Percentiles rank a stretch among this genome's conserved stretches.
Conservation (phyloP, 2,888 invertebrate species). For the Mimumesa dahlbomi region DNA sequence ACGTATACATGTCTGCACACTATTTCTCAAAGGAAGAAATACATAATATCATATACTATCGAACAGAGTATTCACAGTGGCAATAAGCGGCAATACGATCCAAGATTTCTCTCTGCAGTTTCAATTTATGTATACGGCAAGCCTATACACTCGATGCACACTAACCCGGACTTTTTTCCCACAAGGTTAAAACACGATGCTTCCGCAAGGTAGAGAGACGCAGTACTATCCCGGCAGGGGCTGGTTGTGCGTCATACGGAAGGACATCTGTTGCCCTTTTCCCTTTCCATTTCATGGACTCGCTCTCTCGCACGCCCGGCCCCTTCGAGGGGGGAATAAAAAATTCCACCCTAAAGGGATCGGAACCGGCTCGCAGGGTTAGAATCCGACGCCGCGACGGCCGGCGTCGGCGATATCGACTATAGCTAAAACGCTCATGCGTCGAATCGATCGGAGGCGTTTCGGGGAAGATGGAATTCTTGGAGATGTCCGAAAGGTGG, state of each 20-base stretch:
- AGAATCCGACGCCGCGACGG: neutral
- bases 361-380: neutral
- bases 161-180: constrained; percentile 31
- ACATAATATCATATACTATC: too few relatives aligned
- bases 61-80: too few relatives aligned
- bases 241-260: constrained; percentile 66
- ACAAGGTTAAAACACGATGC: constrained; percentile 22
- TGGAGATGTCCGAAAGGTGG: constrained; percentile 23
- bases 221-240: constrained; percentile 58
- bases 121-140: too few relatives aligned
- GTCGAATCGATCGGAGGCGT: constrained; percentile 55
- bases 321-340: constrained; percentile 30
- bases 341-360: constrained; percentile 10
- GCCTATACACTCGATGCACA: neutral
- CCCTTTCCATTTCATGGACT: neutral
- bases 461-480: constrained; percentile 20
- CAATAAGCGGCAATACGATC: too few relatives aligned
- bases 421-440: constrained; percentile 45
- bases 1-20: neutral
- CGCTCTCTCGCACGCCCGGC: neutral
- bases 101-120: too few relatives aligned
- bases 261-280: constrained; percentile 71
- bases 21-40: too few relatives aligned
- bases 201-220: constrained; percentile 54
- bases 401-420: constrained; percentile 23